These are phyloP conservation scores for Cephus rjabovi DNA, from an alignment of 2,888 invertebrate genomes.

Conservation along the genomic window DNA sequence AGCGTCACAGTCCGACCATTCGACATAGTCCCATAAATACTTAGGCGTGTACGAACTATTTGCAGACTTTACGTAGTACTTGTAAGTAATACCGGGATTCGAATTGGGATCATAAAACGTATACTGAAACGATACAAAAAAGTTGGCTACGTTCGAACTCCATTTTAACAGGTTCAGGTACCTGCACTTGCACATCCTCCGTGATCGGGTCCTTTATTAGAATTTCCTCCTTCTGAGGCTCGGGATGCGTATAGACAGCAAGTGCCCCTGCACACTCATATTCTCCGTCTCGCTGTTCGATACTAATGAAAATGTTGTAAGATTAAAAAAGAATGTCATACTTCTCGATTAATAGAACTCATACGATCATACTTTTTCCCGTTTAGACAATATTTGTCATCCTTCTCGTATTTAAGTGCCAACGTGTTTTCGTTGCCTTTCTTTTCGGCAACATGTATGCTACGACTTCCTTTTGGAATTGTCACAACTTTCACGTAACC, in stretches of 20 bases:
- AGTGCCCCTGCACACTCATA: constrained; percentile 84
- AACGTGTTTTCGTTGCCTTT: constrained; percentile 72
- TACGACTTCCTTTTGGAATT: constrained; percentile 83
- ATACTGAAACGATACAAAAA: constrained; percentile 34
- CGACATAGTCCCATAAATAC: constrained; percentile 80
- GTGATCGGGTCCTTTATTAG: constrained; percentile 84
- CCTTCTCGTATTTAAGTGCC: constrained; percentile 79
- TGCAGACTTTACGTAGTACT: constrained; percentile 77
- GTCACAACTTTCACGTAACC: constrained; percentile 72
- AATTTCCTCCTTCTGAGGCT: constrained; percentile 83
- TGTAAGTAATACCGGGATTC: constrained; percentile 87
- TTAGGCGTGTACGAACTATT: constrained; percentile 70
- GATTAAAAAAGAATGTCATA: not conserved
- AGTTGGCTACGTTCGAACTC: not conserved
- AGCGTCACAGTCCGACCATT: constrained; percentile 82
- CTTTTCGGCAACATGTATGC: constrained; percentile 81
- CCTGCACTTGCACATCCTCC: constrained; percentile 85
- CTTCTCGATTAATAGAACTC: not conserved
- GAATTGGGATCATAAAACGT: constrained; percentile 56
- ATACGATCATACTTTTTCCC: constrained; percentile 75
- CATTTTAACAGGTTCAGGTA: constrained; percentile 60
- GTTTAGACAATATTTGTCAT: constrained; percentile 81
- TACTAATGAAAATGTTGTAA: not conserved
- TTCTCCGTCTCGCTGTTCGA: constrained; percentile 79
- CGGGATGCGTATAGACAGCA: constrained; percentile 80